A percentile compares a stretch with the other conserved stretches of the same genome.
Evolutionary conservation across 2,113 vertebrate genomes (phyloP).

Genomic region (Calonectris borealis): DNA sequence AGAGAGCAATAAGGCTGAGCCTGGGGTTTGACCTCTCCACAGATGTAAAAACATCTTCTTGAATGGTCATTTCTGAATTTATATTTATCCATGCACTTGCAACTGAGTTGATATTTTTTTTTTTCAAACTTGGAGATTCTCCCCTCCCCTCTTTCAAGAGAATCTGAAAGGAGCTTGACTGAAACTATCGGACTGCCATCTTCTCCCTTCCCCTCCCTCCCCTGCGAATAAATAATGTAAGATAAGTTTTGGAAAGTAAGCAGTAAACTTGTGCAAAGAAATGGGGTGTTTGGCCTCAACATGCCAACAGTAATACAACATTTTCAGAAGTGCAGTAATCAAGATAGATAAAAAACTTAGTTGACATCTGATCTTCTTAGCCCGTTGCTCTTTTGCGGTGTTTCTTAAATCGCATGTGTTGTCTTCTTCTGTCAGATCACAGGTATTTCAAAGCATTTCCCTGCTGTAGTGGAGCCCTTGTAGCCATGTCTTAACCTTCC

Average conservation of each 20-base stretch:
- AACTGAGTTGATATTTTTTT: neutral
- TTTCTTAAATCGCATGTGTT: neutral
- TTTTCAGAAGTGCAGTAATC: neutral
- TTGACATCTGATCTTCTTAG: neutral
- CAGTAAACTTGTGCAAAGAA: neutral
- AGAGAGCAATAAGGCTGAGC: neutral
- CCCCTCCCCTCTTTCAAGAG: neutral
- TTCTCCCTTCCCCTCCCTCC: neutral
- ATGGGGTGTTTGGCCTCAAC: neutral
- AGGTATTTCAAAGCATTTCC: neutral
- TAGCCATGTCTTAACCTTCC: neutral
- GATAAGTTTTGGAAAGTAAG: neutral
- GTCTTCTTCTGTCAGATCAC: neutral
- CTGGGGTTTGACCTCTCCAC: constrained; percentile 44
- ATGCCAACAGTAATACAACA: neutral
- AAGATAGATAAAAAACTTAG: neutral
- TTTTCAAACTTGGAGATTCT: neutral
- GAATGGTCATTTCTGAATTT: constrained; percentile 45
- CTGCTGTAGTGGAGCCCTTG: neutral
- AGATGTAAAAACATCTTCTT: constrained; percentile 17
- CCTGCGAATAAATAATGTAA: neutral
- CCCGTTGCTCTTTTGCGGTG: neutral
- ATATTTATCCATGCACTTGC: neutral
- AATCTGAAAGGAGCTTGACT: neutral
- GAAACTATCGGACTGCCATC: neutral